Conservation (phyloP, 2,888 invertebrate genomes). For the Eustalomyia histrio region DNA sequence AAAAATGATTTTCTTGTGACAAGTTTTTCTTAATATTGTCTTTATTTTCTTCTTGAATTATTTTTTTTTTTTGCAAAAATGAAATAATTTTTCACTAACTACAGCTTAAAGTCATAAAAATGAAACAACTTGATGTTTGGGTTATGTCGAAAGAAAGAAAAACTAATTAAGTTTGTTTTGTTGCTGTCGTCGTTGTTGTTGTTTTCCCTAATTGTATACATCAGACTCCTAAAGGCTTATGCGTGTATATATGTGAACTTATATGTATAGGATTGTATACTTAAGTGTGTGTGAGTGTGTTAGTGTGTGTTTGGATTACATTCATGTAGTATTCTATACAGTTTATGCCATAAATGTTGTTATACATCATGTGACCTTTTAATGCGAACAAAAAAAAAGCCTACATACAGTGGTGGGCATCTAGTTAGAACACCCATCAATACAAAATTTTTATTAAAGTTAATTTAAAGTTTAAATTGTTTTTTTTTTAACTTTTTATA, state of each 20-base stretch:
- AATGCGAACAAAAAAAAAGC: slow-evolving; percentile 29
- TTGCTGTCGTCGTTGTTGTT: slow-evolving; percentile 32
- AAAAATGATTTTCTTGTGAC: not conserved
- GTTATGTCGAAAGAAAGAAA: slow-evolving; percentile 22
- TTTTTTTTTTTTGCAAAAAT: not conserved
- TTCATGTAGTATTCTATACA: not conserved
- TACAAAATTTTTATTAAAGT: too few relatives aligned
- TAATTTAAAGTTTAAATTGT: too few relatives aligned
- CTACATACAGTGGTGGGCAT: too few relatives aligned
- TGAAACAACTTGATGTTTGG: slow-evolving; percentile 18
- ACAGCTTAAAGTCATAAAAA: slow-evolving; percentile 39
- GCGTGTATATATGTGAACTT: not conserved
- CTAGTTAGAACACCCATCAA: too few relatives aligned
- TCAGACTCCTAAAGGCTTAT: slow-evolving; percentile 51
- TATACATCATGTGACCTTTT: slow-evolving; percentile 42
- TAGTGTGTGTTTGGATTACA: too few relatives aligned
- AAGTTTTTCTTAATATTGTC: not conserved
- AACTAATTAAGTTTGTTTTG: slow-evolving; percentile 40
- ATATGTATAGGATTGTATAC: not conserved
- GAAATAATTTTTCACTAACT: slow-evolving; percentile 30
- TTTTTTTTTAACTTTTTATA: too few relatives aligned
- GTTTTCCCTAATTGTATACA: slow-evolving; percentile 38
- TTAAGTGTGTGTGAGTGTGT: not conserved
- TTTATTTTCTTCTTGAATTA: slow-evolving; percentile 8
- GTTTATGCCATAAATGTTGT: slow-evolving; percentile 31